phyloP scores from a whole-genome alignment of 2,797 vertebrate genomes.

The Fundulus diaphanus region DNA sequence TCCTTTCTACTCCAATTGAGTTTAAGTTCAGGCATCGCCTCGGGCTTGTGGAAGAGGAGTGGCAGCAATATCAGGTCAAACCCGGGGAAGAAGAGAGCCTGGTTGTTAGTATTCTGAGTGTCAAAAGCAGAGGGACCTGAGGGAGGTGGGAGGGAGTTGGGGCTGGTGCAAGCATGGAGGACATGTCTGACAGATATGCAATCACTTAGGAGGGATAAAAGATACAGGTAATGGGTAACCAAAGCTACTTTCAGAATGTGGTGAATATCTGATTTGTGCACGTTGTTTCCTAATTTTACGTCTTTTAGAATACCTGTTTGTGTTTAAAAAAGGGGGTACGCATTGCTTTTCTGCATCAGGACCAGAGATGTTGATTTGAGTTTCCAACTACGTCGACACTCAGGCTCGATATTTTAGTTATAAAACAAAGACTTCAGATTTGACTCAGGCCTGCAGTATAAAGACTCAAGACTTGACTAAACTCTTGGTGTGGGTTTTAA shows the following conservation, averaged over 20 bases:
- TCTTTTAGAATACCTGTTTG: neutral
- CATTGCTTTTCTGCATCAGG: neutral
- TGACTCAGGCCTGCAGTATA: too few species aligned
- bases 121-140: constrained; percentile 19
- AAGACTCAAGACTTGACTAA: too few species aligned
- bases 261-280: neutral
- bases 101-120: constrained; percentile 60
- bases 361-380: neutral
- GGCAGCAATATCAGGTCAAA: constrained; percentile 55
- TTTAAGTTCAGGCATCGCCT: constrained; percentile 58
- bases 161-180: neutral
- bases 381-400: neutral
- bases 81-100: constrained; percentile 52
- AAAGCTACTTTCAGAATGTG: neutral
- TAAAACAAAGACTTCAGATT: neutral
- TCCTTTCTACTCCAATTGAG: constrained; percentile 40
- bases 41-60: constrained; percentile 49
- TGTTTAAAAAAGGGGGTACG: neutral
- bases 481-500: neutral
- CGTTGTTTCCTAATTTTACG: neutral
- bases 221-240: neutral
- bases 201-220: neutral
- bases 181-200: neutral
- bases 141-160: neutral
- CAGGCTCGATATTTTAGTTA: neutral